Base-by-base conservation (phyloP, 2,888 invertebrate species). In the Diogma glabrata region DNA sequence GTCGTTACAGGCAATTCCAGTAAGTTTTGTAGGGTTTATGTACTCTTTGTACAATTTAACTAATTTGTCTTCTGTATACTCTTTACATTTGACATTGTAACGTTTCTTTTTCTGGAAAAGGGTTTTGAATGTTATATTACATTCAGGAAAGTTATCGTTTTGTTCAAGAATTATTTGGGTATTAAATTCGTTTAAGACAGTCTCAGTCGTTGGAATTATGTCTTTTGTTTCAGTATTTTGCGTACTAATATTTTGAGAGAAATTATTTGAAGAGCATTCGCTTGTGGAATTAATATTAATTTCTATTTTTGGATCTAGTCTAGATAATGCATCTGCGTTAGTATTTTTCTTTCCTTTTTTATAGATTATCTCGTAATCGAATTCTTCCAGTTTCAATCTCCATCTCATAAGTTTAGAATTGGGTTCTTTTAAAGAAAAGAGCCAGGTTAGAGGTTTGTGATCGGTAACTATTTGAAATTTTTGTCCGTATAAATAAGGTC, bases 401-500 rank as follows among this genome's bases (percentile, higher is more conserved):
- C 36, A 36, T 36, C 6, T 36, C 5, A 36, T 8, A 6, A 36
- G 36, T 36, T 36, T 36, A 5, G 36, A 36, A 9, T 36, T 36
- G 6, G 36, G 36, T 36, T 36, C 36, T 36, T 36, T 36, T 3
- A 36, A 17, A 9, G 36, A 36, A 9, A 36, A 36, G 5, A 36
- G 3, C 36, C 36, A 14, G 4, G 36, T 36, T 17, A 36, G 3
- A 3, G 36, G 36, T 14, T 36, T n/a, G 8, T 36, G n/a, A 9
- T 36, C 36, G 2, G 14, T 36, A 4, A n/a, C 36, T 3, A 36
- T 47, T 23, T 57, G 33, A 43, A 56, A 57, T 36, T 36, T 36
- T 36, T 9, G 36, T 5, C 36, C 36, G 8, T 6, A 36, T 17
- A 36, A 36, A 14, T 36, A 36, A 16, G 36, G 36, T 3, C 36